A percentile compares a stretch with the other conserved stretches of the same genome.
phyloP scores from a whole-genome alignment of 1,140 invertebrate genomes.

The Ceratina japonica region DNA sequence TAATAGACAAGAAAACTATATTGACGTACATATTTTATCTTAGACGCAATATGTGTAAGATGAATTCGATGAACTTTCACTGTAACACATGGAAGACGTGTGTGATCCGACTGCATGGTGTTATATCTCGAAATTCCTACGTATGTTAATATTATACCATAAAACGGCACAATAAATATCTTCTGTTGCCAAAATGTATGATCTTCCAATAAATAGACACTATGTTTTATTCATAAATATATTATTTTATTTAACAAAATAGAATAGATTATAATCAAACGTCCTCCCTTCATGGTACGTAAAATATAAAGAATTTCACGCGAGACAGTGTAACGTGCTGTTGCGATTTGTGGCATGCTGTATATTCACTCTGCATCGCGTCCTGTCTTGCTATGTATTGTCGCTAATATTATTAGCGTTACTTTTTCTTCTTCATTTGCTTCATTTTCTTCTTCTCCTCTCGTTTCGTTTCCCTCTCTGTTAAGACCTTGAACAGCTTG shows the following conservation, averaged over 20 bases:
- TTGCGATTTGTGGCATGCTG: not conserved
- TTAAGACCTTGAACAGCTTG: constrained; percentile 86
- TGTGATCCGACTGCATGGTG: constrained; percentile 21
- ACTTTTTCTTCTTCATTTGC: constrained; percentile 79
- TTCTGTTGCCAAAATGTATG: constrained; percentile 30
- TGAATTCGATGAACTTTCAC: not conserved
- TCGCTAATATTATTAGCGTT: not conserved
- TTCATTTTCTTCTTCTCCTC: constrained; percentile 82
- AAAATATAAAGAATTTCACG: not conserved
- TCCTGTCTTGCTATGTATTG: too few species aligned
- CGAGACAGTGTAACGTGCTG: not conserved
- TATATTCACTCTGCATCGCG: not conserved
- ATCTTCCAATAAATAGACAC: not conserved
- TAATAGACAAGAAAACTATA: not conserved
- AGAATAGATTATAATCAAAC: constrained; percentile 26
- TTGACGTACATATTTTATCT: constrained; percentile 6
- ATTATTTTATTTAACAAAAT: constrained; percentile 55
- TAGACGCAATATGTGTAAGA: not conserved
- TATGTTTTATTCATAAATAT: constrained; percentile 46
- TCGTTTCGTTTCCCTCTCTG: constrained; percentile 77
- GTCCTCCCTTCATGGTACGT: not conserved
- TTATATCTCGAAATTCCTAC: constrained; percentile 19
- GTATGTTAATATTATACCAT: constrained; percentile 23
- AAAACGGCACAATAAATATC: constrained; percentile 44
- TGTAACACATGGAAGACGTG: not conserved